Base-by-base conservation (phyloP, 2,797 vertebrate species). In the Semotilus atromaculatus region DNA sequence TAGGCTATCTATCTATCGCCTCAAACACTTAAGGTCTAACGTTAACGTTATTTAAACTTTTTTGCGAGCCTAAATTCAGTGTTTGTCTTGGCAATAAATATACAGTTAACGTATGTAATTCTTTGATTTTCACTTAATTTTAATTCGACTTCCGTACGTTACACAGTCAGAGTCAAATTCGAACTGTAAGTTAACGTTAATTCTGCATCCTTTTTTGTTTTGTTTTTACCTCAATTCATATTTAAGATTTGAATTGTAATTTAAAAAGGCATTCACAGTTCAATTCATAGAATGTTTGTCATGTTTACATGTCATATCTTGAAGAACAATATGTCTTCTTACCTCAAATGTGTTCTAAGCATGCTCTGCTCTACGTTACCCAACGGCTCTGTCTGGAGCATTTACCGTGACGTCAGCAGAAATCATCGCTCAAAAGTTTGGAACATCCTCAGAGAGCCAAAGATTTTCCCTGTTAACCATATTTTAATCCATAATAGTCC, bases 361-460 rank as follows among this genome's bases (percentile, higher is more conserved):
- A n/a, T n/a, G n/a, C n/a, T n/a, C n/a, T n/a, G n/a, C n/a, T n/a
- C 45, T 48, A 40, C 7, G 1, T 7, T 38, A 14, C 13, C 43
- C 14, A 48, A 48, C 45, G 45, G 45, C 45, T 48, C 45, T 48
- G 43, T 38, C 18, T 78, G 76, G 11, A 79, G 16, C 38, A 29
- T 43, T 23, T 34, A 40, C 16, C 16, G n/a, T 62, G 62, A 43
- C 40, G 38, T 66, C 26, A 34, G 38, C 40, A 66, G 16, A 64
- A 66, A 45, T 23, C 18, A 14, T 31, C 58, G 6, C 4, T 29
- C n/a, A 43, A 29, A 77, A 29, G 55, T 77, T 77, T 43, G 55
- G n/a, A 77, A 40, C 16, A 77, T 40, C 74, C n/a, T 26, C 14
- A 77, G 21, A 77, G 21, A 40, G 14, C 75, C 40, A 64, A 79